These are phyloP conservation scores for Myopa testacea DNA, from an alignment of 2,888 invertebrate species.

Conservation along the genomic window DNA sequence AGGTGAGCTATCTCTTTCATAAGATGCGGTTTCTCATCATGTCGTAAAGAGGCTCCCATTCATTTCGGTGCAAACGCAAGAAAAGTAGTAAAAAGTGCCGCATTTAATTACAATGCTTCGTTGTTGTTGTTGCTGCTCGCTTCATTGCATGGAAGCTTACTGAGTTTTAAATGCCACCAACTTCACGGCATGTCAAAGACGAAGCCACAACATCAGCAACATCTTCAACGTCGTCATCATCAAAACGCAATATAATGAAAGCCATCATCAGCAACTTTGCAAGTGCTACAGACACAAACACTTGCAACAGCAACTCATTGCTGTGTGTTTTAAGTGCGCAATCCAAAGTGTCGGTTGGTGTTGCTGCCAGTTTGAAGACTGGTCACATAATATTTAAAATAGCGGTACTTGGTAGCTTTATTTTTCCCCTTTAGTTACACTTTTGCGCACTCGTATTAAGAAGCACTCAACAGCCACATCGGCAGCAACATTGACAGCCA, in stretches of 20 bases:
- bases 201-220: not conserved
- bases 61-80: no score
- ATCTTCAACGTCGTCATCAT: slow-evolving; percentile 2
- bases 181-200: not conserved
- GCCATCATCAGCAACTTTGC: not conserved
- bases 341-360: no score
- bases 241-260: not conserved
- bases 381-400: slow-evolving; percentile 5
- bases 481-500: not conserved
- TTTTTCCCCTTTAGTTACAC: not conserved
- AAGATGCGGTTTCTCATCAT: no score
- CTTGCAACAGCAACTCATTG: no score
- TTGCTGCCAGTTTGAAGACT: not conserved
- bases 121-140: slow-evolving; percentile 3
- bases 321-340: no score
- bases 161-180: slow-evolving; percentile 13
- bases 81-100: no score
- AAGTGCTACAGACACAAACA: not conserved
- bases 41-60: no score
- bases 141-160: not conserved
- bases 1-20: no score
- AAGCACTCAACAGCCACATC: slow-evolving; percentile 2
- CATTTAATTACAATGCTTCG: not conserved
- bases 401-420: slow-evolving; percentile 15
- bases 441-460: not conserved